Evolutionary conservation across 2,113 vertebrate species (phyloP).

Genomic region (Mus pahari): DNA sequence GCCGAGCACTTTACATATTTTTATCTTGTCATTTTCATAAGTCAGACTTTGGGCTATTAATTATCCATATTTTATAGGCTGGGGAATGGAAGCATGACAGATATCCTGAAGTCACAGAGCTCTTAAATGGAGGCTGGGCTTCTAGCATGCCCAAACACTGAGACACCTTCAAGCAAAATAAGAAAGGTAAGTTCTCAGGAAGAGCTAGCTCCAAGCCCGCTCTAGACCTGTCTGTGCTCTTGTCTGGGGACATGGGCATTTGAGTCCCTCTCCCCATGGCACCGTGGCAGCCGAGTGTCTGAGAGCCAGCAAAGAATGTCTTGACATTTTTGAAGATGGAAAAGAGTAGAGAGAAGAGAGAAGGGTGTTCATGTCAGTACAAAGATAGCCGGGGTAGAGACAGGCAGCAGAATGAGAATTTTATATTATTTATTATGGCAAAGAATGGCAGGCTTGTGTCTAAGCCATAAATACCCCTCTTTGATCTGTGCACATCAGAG

Average conservation of each 20-base stretch:
- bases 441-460: constrained; percentile 69
- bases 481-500: constrained; percentile 65
- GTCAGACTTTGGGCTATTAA: constrained; percentile 21
- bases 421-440: constrained; percentile 58
- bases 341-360: neutral
- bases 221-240: neutral
- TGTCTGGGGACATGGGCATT: neutral
- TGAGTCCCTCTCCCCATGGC: neutral
- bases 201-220: neutral
- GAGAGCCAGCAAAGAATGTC: neutral
- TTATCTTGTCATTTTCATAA: constrained; percentile 37
- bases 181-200: neutral
- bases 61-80: constrained; percentile 27
- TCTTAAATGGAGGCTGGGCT: neutral
- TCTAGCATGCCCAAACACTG: neutral
- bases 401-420: neutral
- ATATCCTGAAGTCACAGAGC: neutral
- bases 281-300: neutral
- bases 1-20: constrained; percentile 12
- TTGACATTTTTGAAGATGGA: neutral
- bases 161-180: neutral
- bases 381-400: neutral
- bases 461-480: constrained; percentile 60
- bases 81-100: constrained; percentile 10
- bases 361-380: neutral